Evolutionary conservation across 2,797 vertebrate genomes (phyloP).

Genomic region (Scyliorhinus canicula): DNA sequence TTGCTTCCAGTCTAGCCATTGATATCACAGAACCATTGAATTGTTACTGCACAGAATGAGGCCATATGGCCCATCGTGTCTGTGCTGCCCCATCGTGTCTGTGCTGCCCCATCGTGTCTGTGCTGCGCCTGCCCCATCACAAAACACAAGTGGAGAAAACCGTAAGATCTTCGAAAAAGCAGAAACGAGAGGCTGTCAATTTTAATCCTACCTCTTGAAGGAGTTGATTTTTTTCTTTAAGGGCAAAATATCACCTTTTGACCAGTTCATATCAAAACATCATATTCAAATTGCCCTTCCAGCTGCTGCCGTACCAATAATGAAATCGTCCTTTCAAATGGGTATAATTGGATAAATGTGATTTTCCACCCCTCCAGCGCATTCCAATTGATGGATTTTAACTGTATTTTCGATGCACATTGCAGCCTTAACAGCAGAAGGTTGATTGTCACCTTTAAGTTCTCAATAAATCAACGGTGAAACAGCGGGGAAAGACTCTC

Average conservation of each 20-base stretch:
- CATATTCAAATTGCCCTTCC: neutral
- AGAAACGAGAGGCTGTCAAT: neutral
- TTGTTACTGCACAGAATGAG: no score
- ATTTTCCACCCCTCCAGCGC: neutral
- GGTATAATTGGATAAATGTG: neutral
- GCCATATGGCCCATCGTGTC: no score
- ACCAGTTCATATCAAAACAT: neutral
- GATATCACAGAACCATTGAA: neutral
- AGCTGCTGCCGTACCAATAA: neutral
- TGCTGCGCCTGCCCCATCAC: no score
- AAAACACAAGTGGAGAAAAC: neutral
- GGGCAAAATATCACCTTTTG: neutral
- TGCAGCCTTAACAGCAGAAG: neutral
- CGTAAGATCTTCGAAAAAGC: neutral
- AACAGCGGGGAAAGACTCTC: slow-evolving; percentile 26
- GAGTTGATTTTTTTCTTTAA: neutral
- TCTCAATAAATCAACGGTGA: neutral
- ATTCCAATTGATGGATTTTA: slow-evolving; percentile 17
- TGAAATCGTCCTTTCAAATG: neutral
- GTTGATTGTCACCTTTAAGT: slow-evolving; percentile 6
- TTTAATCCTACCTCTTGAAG: neutral
- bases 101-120: no score
- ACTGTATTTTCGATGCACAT: neutral
- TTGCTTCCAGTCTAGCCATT: neutral
- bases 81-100: no score